These are phyloP conservation scores for Tragulus kanchil DNA, from an alignment of 2,113 vertebrate species.

Conservation along the genomic window DNA sequence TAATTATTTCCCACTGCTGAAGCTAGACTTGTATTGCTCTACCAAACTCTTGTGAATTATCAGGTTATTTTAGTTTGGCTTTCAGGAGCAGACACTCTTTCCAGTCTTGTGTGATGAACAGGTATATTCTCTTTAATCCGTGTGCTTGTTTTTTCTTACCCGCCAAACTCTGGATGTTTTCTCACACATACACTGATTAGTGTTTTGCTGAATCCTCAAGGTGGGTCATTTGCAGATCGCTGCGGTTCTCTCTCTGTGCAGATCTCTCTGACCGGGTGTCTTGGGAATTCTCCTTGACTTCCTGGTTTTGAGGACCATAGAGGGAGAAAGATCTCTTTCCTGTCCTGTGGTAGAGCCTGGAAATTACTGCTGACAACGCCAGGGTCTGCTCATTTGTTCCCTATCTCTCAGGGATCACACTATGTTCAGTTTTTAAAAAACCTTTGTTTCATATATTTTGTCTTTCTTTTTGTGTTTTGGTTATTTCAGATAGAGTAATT, in stretches of 20 bases:
- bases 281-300: background rate
- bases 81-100: background rate
- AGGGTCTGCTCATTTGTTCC: background rate
- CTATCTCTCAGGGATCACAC: background rate
- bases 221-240: background rate
- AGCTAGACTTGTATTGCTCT: background rate
- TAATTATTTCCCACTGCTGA: background rate
- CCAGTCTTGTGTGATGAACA: background rate
- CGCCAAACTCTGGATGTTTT: background rate
- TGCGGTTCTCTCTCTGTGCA: background rate
- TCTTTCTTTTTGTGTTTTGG: background rate
- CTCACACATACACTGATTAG: background rate
- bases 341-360: background rate
- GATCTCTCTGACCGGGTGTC: background rate
- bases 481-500: conserved; percentile 9
- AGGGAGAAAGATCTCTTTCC: background rate
- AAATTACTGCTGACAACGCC: background rate
- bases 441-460: background rate
- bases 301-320: background rate
- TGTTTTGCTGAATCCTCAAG: background rate
- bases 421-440: background rate
- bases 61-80: background rate
- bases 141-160: background rate
- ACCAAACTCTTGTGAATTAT: background rate
- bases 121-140: background rate